phyloP scores from a whole-genome alignment of 2,888 invertebrate species.

The Platypus cylindrus region DNA sequence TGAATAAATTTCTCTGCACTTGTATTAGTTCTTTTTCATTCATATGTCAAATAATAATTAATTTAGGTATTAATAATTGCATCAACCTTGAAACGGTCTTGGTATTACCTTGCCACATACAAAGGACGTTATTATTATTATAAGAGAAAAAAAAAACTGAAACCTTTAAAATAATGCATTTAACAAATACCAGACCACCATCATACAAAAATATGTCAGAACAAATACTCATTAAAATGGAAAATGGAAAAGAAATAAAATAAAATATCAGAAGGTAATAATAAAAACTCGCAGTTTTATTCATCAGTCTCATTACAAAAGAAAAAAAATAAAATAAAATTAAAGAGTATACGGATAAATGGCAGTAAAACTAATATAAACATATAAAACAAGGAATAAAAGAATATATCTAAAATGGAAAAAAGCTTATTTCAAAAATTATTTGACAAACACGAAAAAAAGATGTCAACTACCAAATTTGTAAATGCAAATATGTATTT shows the following conservation, averaged over 20 bases:
- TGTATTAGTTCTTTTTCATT: too few relatives aligned
- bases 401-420: constrained; percentile 5
- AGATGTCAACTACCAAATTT: constrained; percentile 4
- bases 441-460: constrained; percentile 5
- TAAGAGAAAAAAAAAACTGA: constrained; percentile 9
- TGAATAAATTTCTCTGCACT: too few relatives aligned
- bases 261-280: constrained; percentile 6
- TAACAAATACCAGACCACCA: constrained; percentile 9
- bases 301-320: constrained; percentile 33
- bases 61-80: constrained; percentile 11
- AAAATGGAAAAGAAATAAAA: constrained; percentile 8
- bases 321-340: constrained; percentile 9
- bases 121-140: constrained; percentile 14
- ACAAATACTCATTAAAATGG: constrained; percentile 2
- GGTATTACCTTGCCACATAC: constrained; percentile 13
- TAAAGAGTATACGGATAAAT: constrained; percentile 8
- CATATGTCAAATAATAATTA: constrained; percentile 9
- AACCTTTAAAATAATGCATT: constrained; percentile 14
- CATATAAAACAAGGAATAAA: constrained; percentile 11
- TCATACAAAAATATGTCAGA: constrained; percentile 8
- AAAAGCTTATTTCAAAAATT: constrained; percentile 5
- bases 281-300: constrained; percentile 28
- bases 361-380: constrained; percentile 11
- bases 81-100: constrained; percentile 14
- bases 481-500: constrained; percentile 8